Base-by-base conservation (phyloP, 2,797 vertebrate species). In the Melopsittacus undulatus region DNA sequence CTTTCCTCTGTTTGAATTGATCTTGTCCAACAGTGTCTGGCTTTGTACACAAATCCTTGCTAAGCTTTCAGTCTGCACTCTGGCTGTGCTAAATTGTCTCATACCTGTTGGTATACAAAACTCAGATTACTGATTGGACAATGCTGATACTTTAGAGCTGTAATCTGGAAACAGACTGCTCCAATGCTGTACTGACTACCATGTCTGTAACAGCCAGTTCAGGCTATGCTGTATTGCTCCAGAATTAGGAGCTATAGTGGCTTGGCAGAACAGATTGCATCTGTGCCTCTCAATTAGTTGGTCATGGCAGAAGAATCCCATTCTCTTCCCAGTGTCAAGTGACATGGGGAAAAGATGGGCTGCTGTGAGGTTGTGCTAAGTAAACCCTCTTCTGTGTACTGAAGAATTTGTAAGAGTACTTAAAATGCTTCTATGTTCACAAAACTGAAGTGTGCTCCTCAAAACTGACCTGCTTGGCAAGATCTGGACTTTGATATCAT, bases 1-100 rank as follows among this genome's bases (percentile, higher is more conserved):
- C 42, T 87, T 92, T 91, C 48, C 83, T 76, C 81, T 49, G 10
- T 92, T 92, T 80, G 93, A 95, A 92, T 92, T 94, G 90, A 95
- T 95, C 72, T 73, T 74, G 87, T 87, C 91, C 87, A 83, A 69
- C 89, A 59, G 61, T 40, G 66, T 62, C 62, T 49, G 34, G 43
- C 84, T 91, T 91, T 95, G 68, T 80, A 72, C 49, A 54, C 87
- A 93, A 93, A 95, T 97, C 82, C 79, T 87, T 75, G 66, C 81
- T 83, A 77, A 93, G 87, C 82, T 94, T 94, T 91, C 84, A 72
- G 32, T 21, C 57, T 62, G 49, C 0, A 0, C 34, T 86, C 69
- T 57, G 63, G 29, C 87, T 73, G 34, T 3, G 30, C 36, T 67
- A 64, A 82, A 56, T 46, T 52, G 56, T 51, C 46, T 68, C 29